These are phyloP conservation scores for Clanis bilineata DNA, from an alignment of 2,888 invertebrate genomes.

Conservation along the genomic window DNA sequence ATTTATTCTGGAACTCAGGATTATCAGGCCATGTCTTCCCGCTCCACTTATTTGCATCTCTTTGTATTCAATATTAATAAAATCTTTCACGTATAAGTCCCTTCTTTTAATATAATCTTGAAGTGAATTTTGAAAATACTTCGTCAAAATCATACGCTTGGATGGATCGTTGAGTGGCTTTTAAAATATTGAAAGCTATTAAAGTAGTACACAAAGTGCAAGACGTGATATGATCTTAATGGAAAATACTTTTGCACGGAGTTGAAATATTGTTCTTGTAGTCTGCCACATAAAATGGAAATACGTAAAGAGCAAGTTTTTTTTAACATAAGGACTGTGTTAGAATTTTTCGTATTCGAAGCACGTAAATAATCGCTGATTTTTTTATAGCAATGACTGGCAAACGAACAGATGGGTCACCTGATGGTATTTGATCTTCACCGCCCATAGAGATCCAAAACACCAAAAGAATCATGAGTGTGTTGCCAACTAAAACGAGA, in stretches of 20 bases:
- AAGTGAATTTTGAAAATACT: background rate
- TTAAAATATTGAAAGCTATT: conserved; percentile 1
- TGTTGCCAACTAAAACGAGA: no score
- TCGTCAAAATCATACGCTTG: background rate
- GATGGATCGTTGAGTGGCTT: background rate
- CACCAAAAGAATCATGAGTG: no score
- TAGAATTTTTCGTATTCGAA: no score
- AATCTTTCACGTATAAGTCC: conserved; percentile 14
- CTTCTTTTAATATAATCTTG: background rate
- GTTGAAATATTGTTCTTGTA: background rate
- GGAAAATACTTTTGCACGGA: background rate
- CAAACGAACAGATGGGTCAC: no score
- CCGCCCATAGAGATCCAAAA: no score
- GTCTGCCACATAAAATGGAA: background rate
- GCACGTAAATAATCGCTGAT: no score
- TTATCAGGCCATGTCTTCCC: conserved; percentile 37
- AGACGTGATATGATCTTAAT: conserved; percentile 5
- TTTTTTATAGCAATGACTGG: no score
- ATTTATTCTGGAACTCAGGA: conserved; percentile 45
- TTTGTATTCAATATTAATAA: conserved; percentile 28
- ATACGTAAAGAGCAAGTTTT: no score
- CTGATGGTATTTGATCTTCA: no score
- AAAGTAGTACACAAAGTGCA: background rate
- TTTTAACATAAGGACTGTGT: no score
- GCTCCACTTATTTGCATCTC: conserved; percentile 35